Base-by-base conservation (phyloP, 2,888 invertebrate species). In the Pecten maximus region DNA sequence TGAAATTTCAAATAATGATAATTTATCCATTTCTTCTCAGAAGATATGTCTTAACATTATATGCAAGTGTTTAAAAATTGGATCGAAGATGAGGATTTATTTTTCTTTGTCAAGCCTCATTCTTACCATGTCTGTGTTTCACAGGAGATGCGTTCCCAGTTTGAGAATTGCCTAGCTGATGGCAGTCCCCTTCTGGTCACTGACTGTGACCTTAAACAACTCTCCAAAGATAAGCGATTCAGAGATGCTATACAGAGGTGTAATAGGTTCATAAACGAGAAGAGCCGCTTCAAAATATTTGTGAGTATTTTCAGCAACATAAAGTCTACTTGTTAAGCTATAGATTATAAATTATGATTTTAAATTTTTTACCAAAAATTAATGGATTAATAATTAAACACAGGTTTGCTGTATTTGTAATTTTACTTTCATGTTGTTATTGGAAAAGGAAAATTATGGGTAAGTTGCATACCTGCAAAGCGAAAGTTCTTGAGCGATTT, bases 131-230 rank as follows among this genome's bases (percentile, higher is more conserved):
- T 19, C 54, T 54, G 23, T 40, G 87, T 54, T 54, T 92, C 93
- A 4, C 93, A 96, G 96, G 96, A 96, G 91, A 93, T 97, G 90
- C 93, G 96, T 35, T 96, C 96, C 2, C 96, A 96, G 92, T 94
- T 97, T 89, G 97, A 97, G 92, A 96, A 95, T 91, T 96, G 96
- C 91, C 93, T 97, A 60, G 95, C 96, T 8, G 97, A 97, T 88
- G 97, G 97, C 10, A 94, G 93, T 39, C 95, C 96, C 15, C 93
- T 97, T 16, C 93, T 97, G 87, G 94, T 97, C 44, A 96, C 96
- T 23, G 96, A 97, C 93, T 96, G 96, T 92, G 96, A 97, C 90
- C 93, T 96, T 8, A 89, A 93, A 19, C 94, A 93, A 87, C 93
- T 97, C 40, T 93, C 94, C 88, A 92, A 93, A 40, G 96, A 97